Percentiles rank a stretch among this genome's conserved stretches.
phyloP scores from a whole-genome alignment of 2,797 vertebrate genomes.

The Bovichtus variegatus region DNA sequence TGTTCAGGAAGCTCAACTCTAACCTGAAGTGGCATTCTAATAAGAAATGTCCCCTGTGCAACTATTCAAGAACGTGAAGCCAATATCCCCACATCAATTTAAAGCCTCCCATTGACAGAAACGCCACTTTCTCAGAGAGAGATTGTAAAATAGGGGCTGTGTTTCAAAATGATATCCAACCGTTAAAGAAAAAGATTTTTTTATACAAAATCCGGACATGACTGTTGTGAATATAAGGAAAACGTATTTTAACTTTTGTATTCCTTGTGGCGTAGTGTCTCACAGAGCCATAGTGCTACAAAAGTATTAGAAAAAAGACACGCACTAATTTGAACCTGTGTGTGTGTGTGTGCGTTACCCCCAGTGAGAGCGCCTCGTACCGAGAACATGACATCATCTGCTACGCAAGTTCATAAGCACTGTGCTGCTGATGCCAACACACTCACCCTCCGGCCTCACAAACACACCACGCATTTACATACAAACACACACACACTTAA shows the following conservation, averaged over 20 bases:
- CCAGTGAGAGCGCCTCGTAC: background rate
- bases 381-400: constrained; percentile 29
- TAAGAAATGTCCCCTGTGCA: constrained; percentile 32
- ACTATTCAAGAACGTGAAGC: background rate
- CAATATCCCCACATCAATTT: constrained; percentile 15
- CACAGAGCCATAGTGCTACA: background rate
- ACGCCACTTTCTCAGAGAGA: background rate
- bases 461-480: background rate
- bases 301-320: background rate
- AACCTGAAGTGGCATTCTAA: constrained; percentile 60
- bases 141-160: background rate
- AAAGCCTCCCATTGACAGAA: constrained; percentile 13
- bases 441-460: background rate
- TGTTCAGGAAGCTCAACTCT: constrained; percentile 30
- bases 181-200: background rate
- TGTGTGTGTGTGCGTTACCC: background rate
- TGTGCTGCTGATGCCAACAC: constrained; percentile 13
- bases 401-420: background rate
- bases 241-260: background rate
- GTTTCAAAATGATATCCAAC: background rate
- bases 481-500: background rate
- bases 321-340: background rate
- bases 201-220: background rate
- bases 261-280: background rate
- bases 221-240: background rate